Percentiles rank a stretch among this genome's conserved stretches.
Conservation (phyloP, 2,888 invertebrate species). For the Oxycera nigricornis region DNA sequence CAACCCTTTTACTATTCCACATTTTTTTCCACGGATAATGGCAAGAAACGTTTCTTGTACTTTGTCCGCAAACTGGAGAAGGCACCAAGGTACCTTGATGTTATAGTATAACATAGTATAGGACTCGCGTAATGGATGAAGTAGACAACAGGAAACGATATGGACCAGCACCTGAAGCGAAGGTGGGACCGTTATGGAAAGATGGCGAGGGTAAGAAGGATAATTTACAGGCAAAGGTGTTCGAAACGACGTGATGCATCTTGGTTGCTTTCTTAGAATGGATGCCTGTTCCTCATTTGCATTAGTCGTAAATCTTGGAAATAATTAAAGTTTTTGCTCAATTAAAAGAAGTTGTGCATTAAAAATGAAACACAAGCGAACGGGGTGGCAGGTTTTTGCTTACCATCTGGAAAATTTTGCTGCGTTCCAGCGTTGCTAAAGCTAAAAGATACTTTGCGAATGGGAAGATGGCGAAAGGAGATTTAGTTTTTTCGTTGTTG, state of each 20-base stretch:
- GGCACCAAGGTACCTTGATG: too few relatives aligned
- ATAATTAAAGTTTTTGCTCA: slow-evolving; percentile 46
- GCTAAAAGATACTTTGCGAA: too few relatives aligned
- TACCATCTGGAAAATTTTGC: too few relatives aligned
- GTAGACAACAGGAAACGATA: not conserved
- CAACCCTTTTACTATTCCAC: not conserved
- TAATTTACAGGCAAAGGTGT: slow-evolving; percentile 29
- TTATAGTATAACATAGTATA: too few relatives aligned
- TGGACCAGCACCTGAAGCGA: not conserved
- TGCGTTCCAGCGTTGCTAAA: too few relatives aligned
- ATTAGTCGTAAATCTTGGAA: slow-evolving; percentile 45
- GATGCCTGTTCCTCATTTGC: slow-evolving; percentile 41
- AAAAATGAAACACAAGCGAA: not conserved
- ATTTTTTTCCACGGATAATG: slow-evolving; percentile 11
- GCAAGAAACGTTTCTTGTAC: slow-evolving; percentile 2
- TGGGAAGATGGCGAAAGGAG: too few relatives aligned
- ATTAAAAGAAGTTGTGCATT: slow-evolving; percentile 45
- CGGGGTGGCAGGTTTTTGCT: not conserved
- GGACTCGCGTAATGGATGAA: not conserved
- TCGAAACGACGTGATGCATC: slow-evolving; percentile 38
- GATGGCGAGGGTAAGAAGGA: not conserved
- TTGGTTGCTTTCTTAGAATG: not conserved
- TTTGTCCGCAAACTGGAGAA: not conserved
- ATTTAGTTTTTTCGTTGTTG: too few relatives aligned
- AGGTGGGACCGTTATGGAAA: not conserved